Evolutionary conservation across 2,888 invertebrate species (phyloP).

Genomic region (Drosophila parthenogenetica): DNA sequence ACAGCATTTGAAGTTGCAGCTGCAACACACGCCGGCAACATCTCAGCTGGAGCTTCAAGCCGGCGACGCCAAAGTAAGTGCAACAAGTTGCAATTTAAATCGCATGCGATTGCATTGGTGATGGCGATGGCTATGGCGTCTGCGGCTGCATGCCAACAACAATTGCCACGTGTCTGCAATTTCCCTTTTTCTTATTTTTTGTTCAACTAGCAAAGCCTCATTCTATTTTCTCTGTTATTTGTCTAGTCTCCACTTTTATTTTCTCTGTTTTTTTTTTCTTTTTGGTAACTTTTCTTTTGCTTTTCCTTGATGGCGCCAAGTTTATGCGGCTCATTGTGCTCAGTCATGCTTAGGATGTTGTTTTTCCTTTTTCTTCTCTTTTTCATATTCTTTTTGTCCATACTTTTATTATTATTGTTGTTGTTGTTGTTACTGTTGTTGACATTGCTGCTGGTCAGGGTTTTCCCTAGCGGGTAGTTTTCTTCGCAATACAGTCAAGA

Average conservation of each 20-base stretch:
- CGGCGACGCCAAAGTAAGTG: slow-evolving; percentile 66
- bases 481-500: neutral
- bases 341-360: slow-evolving; percentile 35
- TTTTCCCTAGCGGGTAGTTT: slow-evolving; percentile 27
- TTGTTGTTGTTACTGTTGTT: slow-evolving; percentile 16
- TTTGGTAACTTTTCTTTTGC: neutral
- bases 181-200: neutral
- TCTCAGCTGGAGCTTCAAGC: slow-evolving; percentile 38
- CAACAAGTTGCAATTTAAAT: slow-evolving; percentile 66
- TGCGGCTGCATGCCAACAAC: slow-evolving; percentile 24
- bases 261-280: slow-evolving; percentile 4
- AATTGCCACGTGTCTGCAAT: slow-evolving; percentile 2
- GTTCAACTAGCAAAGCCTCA: neutral
- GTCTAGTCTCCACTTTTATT: slow-evolving; percentile 32
- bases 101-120: slow-evolving; percentile 9
- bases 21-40: slow-evolving; percentile 25
- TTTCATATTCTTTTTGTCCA: slow-evolving; percentile 4
- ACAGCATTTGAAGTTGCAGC: slow-evolving; percentile 20
- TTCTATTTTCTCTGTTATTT: slow-evolving; percentile 21
- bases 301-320: slow-evolving; percentile 65
- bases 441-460: slow-evolving; percentile 67
- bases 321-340: slow-evolving; percentile 59
- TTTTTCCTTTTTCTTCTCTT: slow-evolving; percentile 2
- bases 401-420: neutral
- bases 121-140: no score